These are phyloP conservation scores for Rhinolophus ferrumequinum DNA, from an alignment of 2,113 vertebrate genomes.

Conservation along the genomic window DNA sequence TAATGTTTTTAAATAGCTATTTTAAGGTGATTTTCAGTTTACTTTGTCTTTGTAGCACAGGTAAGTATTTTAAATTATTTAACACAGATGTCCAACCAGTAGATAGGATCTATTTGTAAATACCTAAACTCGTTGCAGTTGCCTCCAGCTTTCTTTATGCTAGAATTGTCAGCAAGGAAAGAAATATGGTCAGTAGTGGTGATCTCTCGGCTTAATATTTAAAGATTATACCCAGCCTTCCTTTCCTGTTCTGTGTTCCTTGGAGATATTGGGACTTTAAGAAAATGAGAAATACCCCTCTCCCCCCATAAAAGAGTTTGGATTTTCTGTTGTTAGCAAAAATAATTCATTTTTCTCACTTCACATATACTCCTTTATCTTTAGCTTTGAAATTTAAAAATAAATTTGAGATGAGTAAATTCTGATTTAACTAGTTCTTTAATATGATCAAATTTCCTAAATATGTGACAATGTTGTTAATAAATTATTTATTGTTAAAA, in stretches of 20 bases:
- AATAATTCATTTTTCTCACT: conserved; percentile 28
- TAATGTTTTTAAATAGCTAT: conserved; percentile 26
- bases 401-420: neutral
- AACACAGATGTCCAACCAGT: neutral
- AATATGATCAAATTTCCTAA: neutral
- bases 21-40: conserved; percentile 7
- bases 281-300: neutral
- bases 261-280: conserved; percentile 10
- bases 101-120: neutral
- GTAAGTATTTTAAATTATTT: conserved; percentile 56
- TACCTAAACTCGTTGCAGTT: neutral
- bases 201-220: conserved; percentile 8
- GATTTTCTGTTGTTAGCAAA: conserved; percentile 22
- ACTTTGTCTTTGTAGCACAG: neutral
- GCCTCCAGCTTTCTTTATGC: neutral
- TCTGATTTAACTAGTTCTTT: neutral
- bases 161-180: neutral
- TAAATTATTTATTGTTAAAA: conserved; percentile 31
- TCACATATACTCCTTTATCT: neutral
- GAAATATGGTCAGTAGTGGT: neutral
- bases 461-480: neutral
- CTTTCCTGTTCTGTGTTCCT: neutral
- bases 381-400: conserved; percentile 31
- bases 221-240: neutral
- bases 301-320: neutral